These are phyloP conservation scores for Liolophura sinensis DNA, from an alignment of 1,140 invertebrate genomes.

Conservation along the genomic window DNA sequence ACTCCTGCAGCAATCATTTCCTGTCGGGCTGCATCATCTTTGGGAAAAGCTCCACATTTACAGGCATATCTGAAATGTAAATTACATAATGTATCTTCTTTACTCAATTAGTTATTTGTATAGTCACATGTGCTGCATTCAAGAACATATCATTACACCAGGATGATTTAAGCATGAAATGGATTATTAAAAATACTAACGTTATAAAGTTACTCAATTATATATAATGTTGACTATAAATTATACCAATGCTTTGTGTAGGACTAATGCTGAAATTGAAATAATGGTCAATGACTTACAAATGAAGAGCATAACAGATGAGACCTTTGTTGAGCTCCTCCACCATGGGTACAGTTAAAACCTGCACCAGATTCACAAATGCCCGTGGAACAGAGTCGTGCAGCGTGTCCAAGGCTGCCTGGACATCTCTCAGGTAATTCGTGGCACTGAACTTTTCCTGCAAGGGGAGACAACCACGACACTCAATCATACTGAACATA, in stretches of 20 bases:
- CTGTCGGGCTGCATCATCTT: background rate
- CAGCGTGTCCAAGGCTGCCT: conserved; percentile 64
- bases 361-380: conserved; percentile 76
- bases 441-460: conserved; percentile 46
- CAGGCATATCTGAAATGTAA: too few species aligned
- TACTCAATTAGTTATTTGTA: too few species aligned
- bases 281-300: conserved; percentile 56
- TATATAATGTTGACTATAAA: too few species aligned
- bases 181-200: too few species aligned
- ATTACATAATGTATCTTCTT: too few species aligned
- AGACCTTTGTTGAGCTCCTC: conserved; percentile 28
- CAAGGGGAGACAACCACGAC: too few species aligned
- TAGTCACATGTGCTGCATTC: too few species aligned
- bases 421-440: conserved; percentile 68
- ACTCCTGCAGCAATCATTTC: background rate
- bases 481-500: too few species aligned
- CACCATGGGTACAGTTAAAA: conserved; percentile 61
- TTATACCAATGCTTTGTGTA: too few species aligned
- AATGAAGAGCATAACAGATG: conserved; percentile 33
- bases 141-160: too few species aligned
- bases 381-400: conserved; percentile 72
- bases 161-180: too few species aligned
- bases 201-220: too few species aligned
- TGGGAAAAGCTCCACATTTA: background rate
- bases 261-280: background rate